These are phyloP conservation scores for Scaptomyza caliginosa DNA, from an alignment of 2,888 invertebrate genomes.

Conservation along the genomic window DNA sequence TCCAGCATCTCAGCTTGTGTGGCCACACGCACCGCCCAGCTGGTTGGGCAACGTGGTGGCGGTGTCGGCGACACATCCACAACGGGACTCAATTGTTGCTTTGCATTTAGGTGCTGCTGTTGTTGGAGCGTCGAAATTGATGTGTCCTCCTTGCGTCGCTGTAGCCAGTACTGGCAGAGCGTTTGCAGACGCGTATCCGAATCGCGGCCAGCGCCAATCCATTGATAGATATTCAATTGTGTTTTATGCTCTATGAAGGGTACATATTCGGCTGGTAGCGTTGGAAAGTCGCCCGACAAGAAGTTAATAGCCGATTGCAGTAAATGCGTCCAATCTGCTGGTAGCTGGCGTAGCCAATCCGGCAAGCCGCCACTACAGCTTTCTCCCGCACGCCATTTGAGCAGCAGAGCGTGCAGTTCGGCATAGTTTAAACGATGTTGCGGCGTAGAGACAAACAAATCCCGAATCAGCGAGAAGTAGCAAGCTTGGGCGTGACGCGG, in stretches of 20 bases:
- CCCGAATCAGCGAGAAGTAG: constrained; percentile 94
- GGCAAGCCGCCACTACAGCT: constrained; percentile 84
- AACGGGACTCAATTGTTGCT: constrained; percentile 14
- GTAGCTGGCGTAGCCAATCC: constrained; percentile 85
- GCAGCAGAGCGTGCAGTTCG: constrained; percentile 90
- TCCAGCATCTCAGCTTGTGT: constrained; percentile 90
- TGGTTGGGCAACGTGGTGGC: constrained; percentile 89
- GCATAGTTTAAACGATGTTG: constrained; percentile 92
- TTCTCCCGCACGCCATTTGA: constrained; percentile 87
- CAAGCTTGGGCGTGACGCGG: constrained; percentile 89
- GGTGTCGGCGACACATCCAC: constrained; percentile 84
- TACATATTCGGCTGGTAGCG: constrained; percentile 93
- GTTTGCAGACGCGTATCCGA: constrained; percentile 91
- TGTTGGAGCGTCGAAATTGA: constrained; percentile 1
- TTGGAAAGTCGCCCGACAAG: constrained; percentile 92
- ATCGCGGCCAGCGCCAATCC: constrained; percentile 97
- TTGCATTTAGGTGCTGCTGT: constrained; percentile 17
- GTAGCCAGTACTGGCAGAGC: constrained; percentile 92
- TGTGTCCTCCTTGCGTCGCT: constrained; percentile 85
- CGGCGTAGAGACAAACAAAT: constrained; percentile 92
- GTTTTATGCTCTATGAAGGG: constrained; percentile 94
- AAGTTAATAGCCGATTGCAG: constrained; percentile 92
- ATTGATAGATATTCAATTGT: constrained; percentile 87
- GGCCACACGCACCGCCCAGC: constrained; percentile 93
- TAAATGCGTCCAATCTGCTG: constrained; percentile 89